phyloP scores from a whole-genome alignment of 2,797 vertebrate genomes.

The Alauda arvensis region DNA sequence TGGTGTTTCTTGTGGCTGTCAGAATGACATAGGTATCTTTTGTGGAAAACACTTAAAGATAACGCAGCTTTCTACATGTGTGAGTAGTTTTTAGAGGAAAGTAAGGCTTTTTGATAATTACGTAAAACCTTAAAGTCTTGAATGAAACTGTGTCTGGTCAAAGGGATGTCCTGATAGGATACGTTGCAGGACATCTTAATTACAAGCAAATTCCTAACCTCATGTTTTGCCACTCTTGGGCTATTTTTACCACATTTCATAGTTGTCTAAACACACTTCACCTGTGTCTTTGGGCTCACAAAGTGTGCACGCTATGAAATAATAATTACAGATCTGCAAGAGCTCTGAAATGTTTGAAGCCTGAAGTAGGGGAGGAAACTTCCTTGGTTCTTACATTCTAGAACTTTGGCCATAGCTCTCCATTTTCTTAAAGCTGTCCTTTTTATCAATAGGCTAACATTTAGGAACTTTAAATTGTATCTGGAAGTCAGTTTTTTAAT shows the following conservation, averaged over 20 bases:
- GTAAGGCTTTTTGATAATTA: background rate
- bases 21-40: background rate
- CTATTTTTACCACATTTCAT: background rate
- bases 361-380: background rate
- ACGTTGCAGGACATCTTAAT: background rate
- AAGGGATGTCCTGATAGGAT: background rate
- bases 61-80: background rate
- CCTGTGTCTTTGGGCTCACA: background rate
- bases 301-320: background rate
- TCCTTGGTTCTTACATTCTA: accelerated
- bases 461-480: background rate
- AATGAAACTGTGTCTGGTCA: background rate
- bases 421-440: background rate
- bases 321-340: background rate
- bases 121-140: background rate
- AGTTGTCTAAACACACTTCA: background rate
- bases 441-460: background rate
- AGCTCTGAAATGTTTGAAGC: background rate
- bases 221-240: background rate
- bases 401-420: background rate
- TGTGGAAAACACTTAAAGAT: background rate
- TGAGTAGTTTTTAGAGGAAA: background rate
- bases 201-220: background rate
- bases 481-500: background rate
- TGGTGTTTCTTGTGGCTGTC: background rate